Percentiles rank a stretch among this genome's conserved stretches.
Conservation (phyloP, 2,888 invertebrate genomes). For the Acanthacorydalis orientalis region DNA sequence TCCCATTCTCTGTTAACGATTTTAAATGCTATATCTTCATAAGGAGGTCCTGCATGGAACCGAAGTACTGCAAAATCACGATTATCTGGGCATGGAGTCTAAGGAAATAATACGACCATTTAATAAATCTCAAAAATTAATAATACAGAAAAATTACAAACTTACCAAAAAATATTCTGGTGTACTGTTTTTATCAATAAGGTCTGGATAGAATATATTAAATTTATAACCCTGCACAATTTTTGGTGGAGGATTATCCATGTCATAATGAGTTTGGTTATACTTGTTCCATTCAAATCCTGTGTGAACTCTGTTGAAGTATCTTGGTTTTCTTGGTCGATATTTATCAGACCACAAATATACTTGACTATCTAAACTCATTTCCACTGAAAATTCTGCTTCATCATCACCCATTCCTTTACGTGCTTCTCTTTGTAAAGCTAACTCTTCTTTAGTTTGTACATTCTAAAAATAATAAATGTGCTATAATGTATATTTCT, state of each 20-base stretch:
- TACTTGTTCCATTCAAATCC: slow-evolving; percentile 99
- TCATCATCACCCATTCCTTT: slow-evolving; percentile 78
- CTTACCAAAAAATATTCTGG: slow-evolving; percentile 83
- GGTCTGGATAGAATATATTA: slow-evolving; percentile 98
- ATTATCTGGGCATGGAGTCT: slow-evolving; percentile 84
- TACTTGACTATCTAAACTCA: slow-evolving; percentile 67
- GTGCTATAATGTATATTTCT: background rate
- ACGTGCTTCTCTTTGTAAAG: slow-evolving; percentile 64
- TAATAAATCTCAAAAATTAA: background rate
- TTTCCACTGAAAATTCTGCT: slow-evolving; percentile 82
- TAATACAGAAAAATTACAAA: slow-evolving; percentile 9
- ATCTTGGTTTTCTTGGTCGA: slow-evolving; percentile 89
- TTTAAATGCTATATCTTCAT: slow-evolving; percentile 98
- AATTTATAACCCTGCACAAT: slow-evolving; percentile 99
- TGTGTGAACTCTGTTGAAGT: slow-evolving; percentile 90
- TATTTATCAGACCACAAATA: slow-evolving; percentile 98
- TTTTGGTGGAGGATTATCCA: slow-evolving; percentile 99
- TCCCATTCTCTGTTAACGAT: slow-evolving; percentile 99
- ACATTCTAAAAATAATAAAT: slow-evolving; percentile 15
- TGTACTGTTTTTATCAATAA: slow-evolving; percentile 82
- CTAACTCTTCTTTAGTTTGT: slow-evolving; percentile 33
- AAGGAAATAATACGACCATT: slow-evolving; percentile 18
- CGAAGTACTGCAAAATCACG: slow-evolving; percentile 86
- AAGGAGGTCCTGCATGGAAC: slow-evolving; percentile 97
- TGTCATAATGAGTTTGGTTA: slow-evolving; percentile 99